Percentiles rank a stretch among this genome's conserved stretches.
These are phyloP conservation scores for Acanthosoma haemorrhoidale DNA, from an alignment of 2,888 invertebrate species.

Conservation along the genomic window DNA sequence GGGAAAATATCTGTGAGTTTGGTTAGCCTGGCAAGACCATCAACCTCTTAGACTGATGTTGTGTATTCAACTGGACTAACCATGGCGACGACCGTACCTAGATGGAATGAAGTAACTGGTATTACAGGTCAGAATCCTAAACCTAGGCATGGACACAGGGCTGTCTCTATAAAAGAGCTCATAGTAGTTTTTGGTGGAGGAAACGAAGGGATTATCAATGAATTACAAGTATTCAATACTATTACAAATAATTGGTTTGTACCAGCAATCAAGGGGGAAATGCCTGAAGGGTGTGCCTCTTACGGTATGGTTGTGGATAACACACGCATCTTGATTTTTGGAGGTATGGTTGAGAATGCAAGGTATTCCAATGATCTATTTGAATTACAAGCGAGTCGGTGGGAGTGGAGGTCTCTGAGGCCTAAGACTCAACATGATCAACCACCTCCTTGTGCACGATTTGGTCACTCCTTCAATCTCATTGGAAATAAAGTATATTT, in stretches of 20 bases:
- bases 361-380: conserved; percentile 97
- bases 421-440: conserved; percentile 77
- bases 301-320: conserved; percentile 97
- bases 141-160: conserved; percentile 97
- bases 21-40: neutral
- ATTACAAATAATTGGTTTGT: conserved; percentile 63
- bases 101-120: conserved; percentile 94
- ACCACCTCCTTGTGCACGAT: conserved; percentile 83
- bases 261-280: conserved; percentile 92
- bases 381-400: conserved; percentile 88
- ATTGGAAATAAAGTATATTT: conserved; percentile 87
- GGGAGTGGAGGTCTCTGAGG: conserved; percentile 94
- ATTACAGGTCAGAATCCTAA: conserved; percentile 88
- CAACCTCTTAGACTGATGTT: conserved; percentile 8
- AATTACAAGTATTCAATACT: conserved; percentile 97
- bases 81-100: conserved; percentile 75
- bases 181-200: conserved; percentile 99
- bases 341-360: conserved; percentile 99
- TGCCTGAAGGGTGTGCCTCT: conserved; percentile 96
- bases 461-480: conserved; percentile 95
- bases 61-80: neutral
- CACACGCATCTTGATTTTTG: conserved; percentile 90
- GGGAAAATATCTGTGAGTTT: too few species aligned
- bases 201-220: conserved; percentile 99
- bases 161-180: conserved; percentile 95